A percentile compares a stretch with the other conserved stretches of the same genome.
Evolutionary conservation across 2,113 vertebrate species (phyloP).

Genomic region (Rhinoptilus africanus): DNA sequence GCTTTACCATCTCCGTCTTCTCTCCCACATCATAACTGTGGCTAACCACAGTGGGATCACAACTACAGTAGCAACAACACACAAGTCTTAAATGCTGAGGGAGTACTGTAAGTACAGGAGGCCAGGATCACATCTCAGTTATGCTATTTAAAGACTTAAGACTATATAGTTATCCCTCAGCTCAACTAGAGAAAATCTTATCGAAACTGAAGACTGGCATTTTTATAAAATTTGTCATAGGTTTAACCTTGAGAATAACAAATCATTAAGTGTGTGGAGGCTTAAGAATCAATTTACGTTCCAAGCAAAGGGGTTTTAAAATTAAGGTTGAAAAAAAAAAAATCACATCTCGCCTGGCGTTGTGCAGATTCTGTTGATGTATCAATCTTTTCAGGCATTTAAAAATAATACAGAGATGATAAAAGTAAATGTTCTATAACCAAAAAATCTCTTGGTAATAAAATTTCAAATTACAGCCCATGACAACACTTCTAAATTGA

Average conservation of each 20-base stretch:
- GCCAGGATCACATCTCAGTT: background rate
- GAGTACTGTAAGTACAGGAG: background rate
- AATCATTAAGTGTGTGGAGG: slow-evolving; percentile 10
- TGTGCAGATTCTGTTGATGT: slow-evolving; percentile 35
- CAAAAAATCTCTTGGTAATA: slow-evolving; percentile 67
- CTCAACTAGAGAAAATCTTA: slow-evolving; percentile 25
- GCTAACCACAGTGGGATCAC: slow-evolving; percentile 1
- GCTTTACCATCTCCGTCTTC: background rate
- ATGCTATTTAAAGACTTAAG: slow-evolving; percentile 24
- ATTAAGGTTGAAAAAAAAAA: slow-evolving; percentile 17
- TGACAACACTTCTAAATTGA: slow-evolving; percentile 67
- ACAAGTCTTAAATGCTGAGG: background rate
- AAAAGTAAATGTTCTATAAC: slow-evolving; percentile 72
- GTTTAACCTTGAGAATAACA: slow-evolving; percentile 65
- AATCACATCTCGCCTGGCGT: background rate
- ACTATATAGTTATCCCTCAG: slow-evolving; percentile 4
- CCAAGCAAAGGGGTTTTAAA: slow-evolving; percentile 39
- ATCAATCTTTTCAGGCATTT: slow-evolving; percentile 70
- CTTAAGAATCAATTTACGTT: slow-evolving; percentile 53
- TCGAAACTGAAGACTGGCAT: background rate
- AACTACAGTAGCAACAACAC: background rate
- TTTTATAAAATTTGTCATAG: slow-evolving; percentile 52
- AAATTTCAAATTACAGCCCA: slow-evolving; percentile 68
- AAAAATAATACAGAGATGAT: slow-evolving; percentile 68
- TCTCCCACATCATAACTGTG: slow-evolving; percentile 10